Conservation (phyloP, 2,888 invertebrate species). For the Troilus luridus region DNA sequence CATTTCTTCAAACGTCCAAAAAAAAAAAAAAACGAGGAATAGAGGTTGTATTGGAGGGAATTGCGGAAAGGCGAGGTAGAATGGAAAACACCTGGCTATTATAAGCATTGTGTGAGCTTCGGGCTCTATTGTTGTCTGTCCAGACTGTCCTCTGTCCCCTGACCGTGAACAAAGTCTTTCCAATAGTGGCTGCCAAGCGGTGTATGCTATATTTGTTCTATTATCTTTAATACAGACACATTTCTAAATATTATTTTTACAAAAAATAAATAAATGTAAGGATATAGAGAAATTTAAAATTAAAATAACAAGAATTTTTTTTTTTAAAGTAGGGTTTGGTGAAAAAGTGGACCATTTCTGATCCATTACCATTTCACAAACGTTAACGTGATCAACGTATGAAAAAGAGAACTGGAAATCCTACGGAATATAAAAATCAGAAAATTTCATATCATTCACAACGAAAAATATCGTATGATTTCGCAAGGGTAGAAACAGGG, state of each 20-base stretch:
- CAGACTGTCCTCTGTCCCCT: not conserved
- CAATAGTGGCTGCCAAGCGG: not conserved
- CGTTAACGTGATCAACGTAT: no score
- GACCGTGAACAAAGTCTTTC: not conserved
- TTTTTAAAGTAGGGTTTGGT: no score
- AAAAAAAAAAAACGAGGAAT: not conserved
- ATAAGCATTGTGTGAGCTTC: not conserved
- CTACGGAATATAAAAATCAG: no score
- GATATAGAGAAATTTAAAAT: no score
- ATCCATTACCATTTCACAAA: no score
- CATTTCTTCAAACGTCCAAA: not conserved
- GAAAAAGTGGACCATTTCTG: no score
- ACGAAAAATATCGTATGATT: no score
- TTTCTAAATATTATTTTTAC: not conserved
- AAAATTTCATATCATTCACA: no score
- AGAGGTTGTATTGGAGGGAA: not conserved
- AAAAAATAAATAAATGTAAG: not conserved
- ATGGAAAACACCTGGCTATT: conserved; percentile 27
- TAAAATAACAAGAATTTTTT: no score
- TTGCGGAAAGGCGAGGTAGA: not conserved
- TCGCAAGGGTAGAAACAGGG: no score
- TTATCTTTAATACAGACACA: not conserved
- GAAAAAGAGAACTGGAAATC: no score
- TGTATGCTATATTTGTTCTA: not conserved
- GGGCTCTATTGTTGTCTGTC: not conserved